Evolutionary conservation across 2,113 vertebrate genomes (phyloP).

Genomic region (Tricholaema leucomelas): DNA sequence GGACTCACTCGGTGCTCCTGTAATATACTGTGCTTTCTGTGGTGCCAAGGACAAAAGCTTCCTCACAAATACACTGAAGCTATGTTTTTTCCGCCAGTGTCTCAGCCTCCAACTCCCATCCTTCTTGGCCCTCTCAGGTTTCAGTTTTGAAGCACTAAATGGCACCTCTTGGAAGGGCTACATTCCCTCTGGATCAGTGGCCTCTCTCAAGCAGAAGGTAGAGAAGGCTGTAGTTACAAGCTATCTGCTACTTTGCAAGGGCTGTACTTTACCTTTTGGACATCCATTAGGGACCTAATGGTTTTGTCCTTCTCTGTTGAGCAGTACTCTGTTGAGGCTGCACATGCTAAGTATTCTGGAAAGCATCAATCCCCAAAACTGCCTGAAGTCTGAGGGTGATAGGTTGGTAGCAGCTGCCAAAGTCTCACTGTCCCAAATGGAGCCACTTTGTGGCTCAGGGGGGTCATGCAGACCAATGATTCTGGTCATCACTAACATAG

Average conservation of each 20-base stretch:
- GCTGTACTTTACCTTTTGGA: not conserved
- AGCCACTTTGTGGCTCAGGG: not conserved
- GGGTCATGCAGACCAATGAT: not conserved
- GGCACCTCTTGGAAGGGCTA: not conserved
- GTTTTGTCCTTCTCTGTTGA: not conserved
- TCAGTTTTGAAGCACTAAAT: not conserved
- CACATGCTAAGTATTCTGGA: not conserved
- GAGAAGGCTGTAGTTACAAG: not conserved
- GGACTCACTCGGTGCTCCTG: not conserved
- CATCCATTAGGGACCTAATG: not conserved
- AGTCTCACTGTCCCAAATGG: not conserved
- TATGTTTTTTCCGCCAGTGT: not conserved
- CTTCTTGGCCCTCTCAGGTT: not conserved
- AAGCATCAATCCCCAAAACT: not conserved
- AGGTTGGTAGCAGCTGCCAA: not conserved
- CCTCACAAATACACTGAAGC: not conserved
- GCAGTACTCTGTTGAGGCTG: not conserved
- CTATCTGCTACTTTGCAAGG: not conserved
- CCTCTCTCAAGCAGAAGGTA: not conserved
- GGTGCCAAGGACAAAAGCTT: conserved; percentile 24
- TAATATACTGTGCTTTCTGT: accelerated
- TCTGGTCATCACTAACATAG: not conserved
- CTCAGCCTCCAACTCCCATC: not conserved
- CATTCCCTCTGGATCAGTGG: not conserved
- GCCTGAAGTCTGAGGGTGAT: not conserved